Base-by-base conservation (phyloP, 2,797 vertebrate genomes). In the Erpetoichthys calabaricus region DNA sequence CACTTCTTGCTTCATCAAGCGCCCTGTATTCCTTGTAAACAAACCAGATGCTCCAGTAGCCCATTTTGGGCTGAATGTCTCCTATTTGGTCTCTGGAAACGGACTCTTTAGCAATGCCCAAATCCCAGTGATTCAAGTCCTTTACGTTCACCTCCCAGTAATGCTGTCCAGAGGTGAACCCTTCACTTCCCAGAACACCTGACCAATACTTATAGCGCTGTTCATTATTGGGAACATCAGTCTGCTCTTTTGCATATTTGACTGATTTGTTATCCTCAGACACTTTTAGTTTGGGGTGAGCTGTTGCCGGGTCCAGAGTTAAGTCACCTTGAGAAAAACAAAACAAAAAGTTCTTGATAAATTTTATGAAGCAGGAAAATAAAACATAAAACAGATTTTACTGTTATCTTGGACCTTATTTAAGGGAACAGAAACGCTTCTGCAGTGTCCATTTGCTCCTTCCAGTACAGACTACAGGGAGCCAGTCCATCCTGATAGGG, bases 71-170 rank as follows among this genome's bases (percentile, higher is more conserved):
- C 6, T 79, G 80, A 42, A 88, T 59, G 0, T 84, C 84, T 57
- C 85, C 85, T 70, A 74, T 84, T 56, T 75, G 75, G 45, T 83
- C 80, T 51, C 81, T 72, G 1, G 42, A 50, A 25, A 87, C 65
- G 0, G 75, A 74, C 58, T 82, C 73, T 49, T 60, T 74, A 68
- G 85, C 88, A 45, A 90, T 77, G 0, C 88, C 89, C 42, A 93
- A 50, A 0, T 82, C 79, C 87, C 90, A 94, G 61, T 85, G 86
- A 2, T 80, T 79, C 56, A 68, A 78, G 54, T 82, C 66, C 0
- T 81, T 67, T 8, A 91, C 86, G 5, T 67, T 6, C 4, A 89
- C 72, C 6, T 91, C 89, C 91, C 92, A 92, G 68, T 77, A 83
- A 66, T 83, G 75, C 10, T 78, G 80, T 1, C 87, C 88, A 0